These are phyloP conservation scores for human (Homo sapiens) DNA, from an alignment of 2,113 vertebrate species.

Conservation along the genomic window GRCh38 chr7:54531501-54532000, in stretches of 20 bases:
- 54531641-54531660: neutral
- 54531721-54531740: neutral
- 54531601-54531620: neutral
- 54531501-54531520: neutral
- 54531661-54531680: neutral
- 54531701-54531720: neutral
- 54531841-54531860: neutral
- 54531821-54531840: neutral
- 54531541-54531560: constrained; percentile 2
- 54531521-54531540: neutral
- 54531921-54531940: neutral
- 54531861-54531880: neutral
- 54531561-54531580: neutral
- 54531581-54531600: neutral
- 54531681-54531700: neutral
- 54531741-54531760: neutral
- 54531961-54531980: neutral
- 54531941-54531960: neutral
- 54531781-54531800: neutral
- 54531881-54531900: neutral
- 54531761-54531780: neutral
- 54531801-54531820: neutral
- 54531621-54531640: neutral
- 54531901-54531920: neutral
- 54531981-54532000: neutral